phyloP scores from a whole-genome alignment of 2,888 invertebrate species.

The Cinara cedri region DNA sequence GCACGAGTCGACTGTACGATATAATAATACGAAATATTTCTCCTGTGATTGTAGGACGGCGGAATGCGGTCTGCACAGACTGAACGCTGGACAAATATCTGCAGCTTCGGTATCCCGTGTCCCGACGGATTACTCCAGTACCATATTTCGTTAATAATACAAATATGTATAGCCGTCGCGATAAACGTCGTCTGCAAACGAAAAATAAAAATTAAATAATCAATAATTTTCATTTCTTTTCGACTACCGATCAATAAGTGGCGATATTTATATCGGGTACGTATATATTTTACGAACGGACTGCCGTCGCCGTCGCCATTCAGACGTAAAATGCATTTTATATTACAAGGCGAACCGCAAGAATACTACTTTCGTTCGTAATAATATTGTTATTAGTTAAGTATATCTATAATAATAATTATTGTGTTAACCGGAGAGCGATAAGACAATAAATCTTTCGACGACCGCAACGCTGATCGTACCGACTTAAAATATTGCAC shows the following conservation, averaged over 20 bases:
- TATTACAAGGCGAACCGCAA: constrained; percentile 56
- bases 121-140: neutral
- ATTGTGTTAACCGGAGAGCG: neutral
- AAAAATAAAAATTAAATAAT: neutral
- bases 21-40: too few relatives aligned
- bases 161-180: too few relatives aligned
- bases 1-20: too few relatives aligned
- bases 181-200: neutral
- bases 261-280: neutral
- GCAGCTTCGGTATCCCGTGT: neutral
- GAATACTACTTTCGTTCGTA: constrained; percentile 53
- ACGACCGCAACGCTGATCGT: neutral
- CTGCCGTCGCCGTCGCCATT: neutral
- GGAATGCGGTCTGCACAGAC: too few relatives aligned
- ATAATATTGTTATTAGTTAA: neutral
- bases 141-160: neutral
- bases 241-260: neutral
- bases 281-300: neutral
- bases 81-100: too few relatives aligned
- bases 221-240: neutral
- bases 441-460: neutral
- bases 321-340: constrained; percentile 33
- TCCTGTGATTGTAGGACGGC: too few relatives aligned
- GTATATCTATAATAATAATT: too few relatives aligned
- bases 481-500: too few relatives aligned